Base-by-base conservation (phyloP, 2,797 vertebrate genomes). In the Hydrolagus colliei region DNA sequence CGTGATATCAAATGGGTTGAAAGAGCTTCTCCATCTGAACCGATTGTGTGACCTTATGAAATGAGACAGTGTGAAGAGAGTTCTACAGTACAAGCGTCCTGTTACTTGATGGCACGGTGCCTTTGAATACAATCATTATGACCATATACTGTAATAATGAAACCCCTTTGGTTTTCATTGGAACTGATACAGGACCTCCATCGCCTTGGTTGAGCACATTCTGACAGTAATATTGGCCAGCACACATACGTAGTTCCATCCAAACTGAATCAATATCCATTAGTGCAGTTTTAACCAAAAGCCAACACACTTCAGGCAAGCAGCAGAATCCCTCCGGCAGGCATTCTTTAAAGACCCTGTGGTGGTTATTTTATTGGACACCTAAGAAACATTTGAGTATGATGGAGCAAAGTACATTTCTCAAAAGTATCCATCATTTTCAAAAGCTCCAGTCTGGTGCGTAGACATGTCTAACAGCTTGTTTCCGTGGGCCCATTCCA, bases 401-500 rank as follows among this genome's bases (percentile, higher is more conserved):
- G 27, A 41, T 7, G 79, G 3, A 12, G 4, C 12, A 27, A 18
- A 16, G 5, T 4, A 68, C 32, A 18, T 52, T 68, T 71, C 41
- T 3, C 41, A 71, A 71, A 67, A 41, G 18, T 68, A 71, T 71
- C 79, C 79, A 71, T 84, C 79, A 68, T 67, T 84, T 71, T 71
- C 32, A 84, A 84, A 84, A 84, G 32, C 32, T 84, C 22, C 65
- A 20, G 63, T 41, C 41, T 52, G 41, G 41, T 52, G 41, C 10
- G 3, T 9, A 68, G 65, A 41, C 79, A 41, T 71, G 79, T 41
- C 79, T 68, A 84, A 68, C 41, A 71, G 27, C 4, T n/a, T 41
- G 65, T 68, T 32, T 71, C 65, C 79, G 6, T 52, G 41, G 41
- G 41, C 41, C 41, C 41, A 52, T 52, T 52, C 41, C 41, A 52